These are phyloP conservation scores for Furcula furcula DNA, from an alignment of 2,888 invertebrate species.

Conservation along the genomic window DNA sequence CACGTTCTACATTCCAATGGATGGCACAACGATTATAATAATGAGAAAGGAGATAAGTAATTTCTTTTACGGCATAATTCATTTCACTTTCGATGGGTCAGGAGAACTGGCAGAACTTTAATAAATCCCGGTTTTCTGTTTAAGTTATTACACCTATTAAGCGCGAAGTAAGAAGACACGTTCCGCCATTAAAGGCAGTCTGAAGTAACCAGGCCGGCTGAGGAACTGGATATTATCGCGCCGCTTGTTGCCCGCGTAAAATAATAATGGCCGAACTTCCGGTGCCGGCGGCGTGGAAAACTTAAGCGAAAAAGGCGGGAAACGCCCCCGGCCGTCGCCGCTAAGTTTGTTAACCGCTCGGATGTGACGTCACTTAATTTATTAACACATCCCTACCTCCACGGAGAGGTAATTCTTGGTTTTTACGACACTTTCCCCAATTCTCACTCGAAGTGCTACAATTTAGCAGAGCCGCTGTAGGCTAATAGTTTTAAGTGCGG, in stretches of 20 bases:
- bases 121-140: constrained; percentile 68
- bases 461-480: constrained; percentile 33
- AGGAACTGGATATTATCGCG: constrained; percentile 79
- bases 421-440: constrained; percentile 66
- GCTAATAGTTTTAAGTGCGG: constrained; percentile 4
- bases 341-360: constrained; percentile 70
- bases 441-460: constrained; percentile 54
- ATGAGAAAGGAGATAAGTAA: too few relatives aligned
- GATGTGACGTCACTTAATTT: constrained; percentile 81
- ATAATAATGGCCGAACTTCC: constrained; percentile 83
- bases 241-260: constrained; percentile 83
- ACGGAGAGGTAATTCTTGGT: constrained; percentile 52
- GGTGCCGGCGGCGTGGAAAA: constrained; percentile 81
- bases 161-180: constrained; percentile 77
- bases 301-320: constrained; percentile 77
- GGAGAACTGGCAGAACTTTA: constrained; percentile 45
- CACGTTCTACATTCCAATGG: too few relatives aligned
- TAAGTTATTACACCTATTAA: constrained; percentile 80
- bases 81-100: constrained; percentile 34
- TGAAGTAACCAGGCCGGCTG: constrained; percentile 54
- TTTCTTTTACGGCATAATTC: constrained; percentile 23
- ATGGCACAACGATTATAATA: too few relatives aligned
- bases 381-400: constrained; percentile 74
- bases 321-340: constrained; percentile 70
- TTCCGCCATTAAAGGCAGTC: constrained; percentile 71